Conservation (phyloP, 2,888 invertebrate genomes). For the Chromoteleia sp. region DNA sequence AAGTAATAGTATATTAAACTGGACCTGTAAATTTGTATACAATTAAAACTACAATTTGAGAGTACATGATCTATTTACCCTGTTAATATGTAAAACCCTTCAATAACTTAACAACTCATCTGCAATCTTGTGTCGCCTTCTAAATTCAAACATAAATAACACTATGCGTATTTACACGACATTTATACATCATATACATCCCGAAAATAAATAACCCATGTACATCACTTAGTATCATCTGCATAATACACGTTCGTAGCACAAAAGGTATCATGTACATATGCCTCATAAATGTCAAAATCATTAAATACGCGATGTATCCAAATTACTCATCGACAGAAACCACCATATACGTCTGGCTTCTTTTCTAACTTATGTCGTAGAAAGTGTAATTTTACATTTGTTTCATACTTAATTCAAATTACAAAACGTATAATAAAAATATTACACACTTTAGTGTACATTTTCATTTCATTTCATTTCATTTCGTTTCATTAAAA, state of each 20-base stretch:
- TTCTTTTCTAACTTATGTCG: conserved; percentile 21
- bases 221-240: conserved; percentile 54
- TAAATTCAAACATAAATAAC: conserved; percentile 33
- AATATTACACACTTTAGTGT: too few relatives aligned
- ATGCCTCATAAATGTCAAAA: conserved; percentile 56
- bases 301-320: conserved; percentile 52
- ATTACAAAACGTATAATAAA: too few relatives aligned
- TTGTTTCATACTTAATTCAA: too few relatives aligned
- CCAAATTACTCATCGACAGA: conserved; percentile 57
- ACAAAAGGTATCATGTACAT: conserved; percentile 59
- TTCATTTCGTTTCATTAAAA: too few relatives aligned
- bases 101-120: conserved; percentile 9
- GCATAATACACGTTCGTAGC: conserved; percentile 51
- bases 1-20: too few relatives aligned
- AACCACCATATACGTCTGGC: conserved; percentile 29
- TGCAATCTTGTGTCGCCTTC: conserved; percentile 19
- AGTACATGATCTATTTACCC: neutral
- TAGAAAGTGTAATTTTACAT: neutral
- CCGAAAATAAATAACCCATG: conserved; percentile 44
- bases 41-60: neutral
- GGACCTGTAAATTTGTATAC: too few relatives aligned
- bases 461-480: too few relatives aligned
- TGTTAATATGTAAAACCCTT: neutral
- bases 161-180: conserved; percentile 25
- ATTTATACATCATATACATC: conserved; percentile 42